phyloP scores from a whole-genome alignment of 2,113 vertebrate species.

The Solea solea region DNA sequence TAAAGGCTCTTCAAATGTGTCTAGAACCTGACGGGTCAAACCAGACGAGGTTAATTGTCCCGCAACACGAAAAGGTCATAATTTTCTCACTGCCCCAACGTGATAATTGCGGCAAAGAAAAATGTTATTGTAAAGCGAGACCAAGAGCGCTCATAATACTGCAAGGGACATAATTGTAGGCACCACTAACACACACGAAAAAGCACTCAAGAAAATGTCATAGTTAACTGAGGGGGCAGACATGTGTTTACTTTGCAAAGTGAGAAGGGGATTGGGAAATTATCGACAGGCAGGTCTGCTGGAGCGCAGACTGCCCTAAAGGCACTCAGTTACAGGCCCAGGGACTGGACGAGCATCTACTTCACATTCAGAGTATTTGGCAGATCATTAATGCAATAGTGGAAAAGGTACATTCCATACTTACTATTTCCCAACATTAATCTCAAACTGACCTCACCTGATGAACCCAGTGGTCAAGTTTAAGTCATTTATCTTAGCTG shows the following conservation, averaged over 20 bases:
- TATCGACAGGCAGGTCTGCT: conserved; percentile 57
- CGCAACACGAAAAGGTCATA: conserved; percentile 25
- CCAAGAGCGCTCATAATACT: conserved; percentile 18
- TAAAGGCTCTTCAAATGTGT: conserved; percentile 43
- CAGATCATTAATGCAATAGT: conserved; percentile 54
- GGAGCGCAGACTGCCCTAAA: conserved; percentile 43
- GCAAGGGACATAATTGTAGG: conserved; percentile 50
- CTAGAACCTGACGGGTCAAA: conserved; percentile 42
- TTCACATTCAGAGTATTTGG: conserved; percentile 46
- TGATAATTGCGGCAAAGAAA: conserved; percentile 57
- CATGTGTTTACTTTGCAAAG: conserved; percentile 70
- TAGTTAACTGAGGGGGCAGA: conserved; percentile 66
- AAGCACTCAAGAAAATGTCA: conserved; percentile 50
- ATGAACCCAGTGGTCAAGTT: background rate
- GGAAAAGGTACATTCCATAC: conserved; percentile 6
- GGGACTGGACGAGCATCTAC: conserved; percentile 15
- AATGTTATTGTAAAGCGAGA: conserved; percentile 53
- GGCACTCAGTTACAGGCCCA: conserved; percentile 29
- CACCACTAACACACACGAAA: conserved; percentile 23
- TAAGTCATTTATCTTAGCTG: no score
- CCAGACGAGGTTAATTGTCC: conserved; percentile 36
- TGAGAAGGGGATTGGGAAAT: conserved; percentile 70
- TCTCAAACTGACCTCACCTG: background rate
- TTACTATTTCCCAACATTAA: conserved; percentile 11
- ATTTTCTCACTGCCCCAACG: conserved; percentile 41